These are phyloP conservation scores for Philereme transversata DNA, from an alignment of 2,888 invertebrate genomes.

Conservation along the genomic window DNA sequence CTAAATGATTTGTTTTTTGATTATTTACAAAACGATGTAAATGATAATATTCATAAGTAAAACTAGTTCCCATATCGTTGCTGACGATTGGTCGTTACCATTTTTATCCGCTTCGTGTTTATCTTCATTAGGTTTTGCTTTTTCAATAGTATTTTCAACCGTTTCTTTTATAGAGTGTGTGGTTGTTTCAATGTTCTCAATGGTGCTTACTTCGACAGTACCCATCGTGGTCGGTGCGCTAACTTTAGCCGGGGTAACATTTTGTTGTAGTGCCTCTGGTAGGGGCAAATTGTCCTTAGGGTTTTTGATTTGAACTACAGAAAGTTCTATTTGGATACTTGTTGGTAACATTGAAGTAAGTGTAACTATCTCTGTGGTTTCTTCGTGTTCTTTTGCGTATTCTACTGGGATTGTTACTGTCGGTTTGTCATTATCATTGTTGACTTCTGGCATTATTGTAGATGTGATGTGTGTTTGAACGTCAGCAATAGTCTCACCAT, in stretches of 20 bases:
- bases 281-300: slow-evolving; percentile 54
- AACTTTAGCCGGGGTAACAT: slow-evolving; percentile 51
- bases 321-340: slow-evolving; percentile 23
- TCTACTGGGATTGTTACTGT: slow-evolving; percentile 24
- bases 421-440: slow-evolving; percentile 15
- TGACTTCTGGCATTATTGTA: slow-evolving; percentile 21
- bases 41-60: slow-evolving; percentile 10
- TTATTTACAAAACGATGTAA: slow-evolving; percentile 8
- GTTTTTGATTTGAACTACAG: slow-evolving; percentile 26
- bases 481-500: slow-evolving; percentile 5
- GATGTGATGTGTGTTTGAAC: slow-evolving; percentile 3
- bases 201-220: slow-evolving; percentile 37
- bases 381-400: slow-evolving; percentile 13
- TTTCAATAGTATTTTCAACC: not conserved
- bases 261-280: slow-evolving; percentile 65
- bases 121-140: slow-evolving; percentile 1
- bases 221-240: slow-evolving; percentile 42
- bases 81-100: slow-evolving; percentile 30
- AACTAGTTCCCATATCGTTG: slow-evolving; percentile 3
- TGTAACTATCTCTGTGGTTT: not conserved
- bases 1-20: slow-evolving; percentile 22
- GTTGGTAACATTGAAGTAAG: slow-evolving; percentile 26
- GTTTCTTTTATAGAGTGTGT: slow-evolving; percentile 21
- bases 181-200: slow-evolving; percentile 31
- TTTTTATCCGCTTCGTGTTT: slow-evolving; percentile 35